Evolutionary conservation across 2,797 vertebrate genomes (phyloP).

Genomic region (Falco naumanni): DNA sequence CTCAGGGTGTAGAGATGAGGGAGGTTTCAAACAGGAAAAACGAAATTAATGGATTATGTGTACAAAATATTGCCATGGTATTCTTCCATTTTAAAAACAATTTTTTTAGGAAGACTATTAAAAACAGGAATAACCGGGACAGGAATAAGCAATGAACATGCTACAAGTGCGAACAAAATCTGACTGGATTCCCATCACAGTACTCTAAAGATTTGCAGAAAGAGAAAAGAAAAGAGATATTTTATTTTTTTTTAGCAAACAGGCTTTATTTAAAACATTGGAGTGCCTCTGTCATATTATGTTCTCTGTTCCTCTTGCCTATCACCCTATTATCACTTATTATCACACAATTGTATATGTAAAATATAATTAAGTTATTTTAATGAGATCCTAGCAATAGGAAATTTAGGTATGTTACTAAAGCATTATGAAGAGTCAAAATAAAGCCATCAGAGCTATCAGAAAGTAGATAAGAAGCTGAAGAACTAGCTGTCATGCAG

Average conservation of each 20-base stretch:
- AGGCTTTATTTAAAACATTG: background rate
- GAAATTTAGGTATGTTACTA: background rate
- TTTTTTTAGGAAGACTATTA: background rate
- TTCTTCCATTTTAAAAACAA: background rate
- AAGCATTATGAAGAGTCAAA: background rate
- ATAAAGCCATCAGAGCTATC: background rate
- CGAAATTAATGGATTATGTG: background rate
- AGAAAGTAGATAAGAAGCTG: background rate
- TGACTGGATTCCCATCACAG: background rate
- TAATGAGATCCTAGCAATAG: background rate
- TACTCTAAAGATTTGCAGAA: background rate
- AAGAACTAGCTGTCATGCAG: background rate
- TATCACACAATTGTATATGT: background rate
- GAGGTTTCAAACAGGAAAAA: background rate
- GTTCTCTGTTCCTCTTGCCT: background rate
- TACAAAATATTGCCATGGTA: background rate
- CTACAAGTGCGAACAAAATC: constrained; percentile 24
- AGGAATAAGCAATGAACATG: background rate
- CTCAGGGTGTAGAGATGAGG: background rate
- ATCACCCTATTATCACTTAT: background rate
- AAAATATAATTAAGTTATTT: background rate
- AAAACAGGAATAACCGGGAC: background rate
- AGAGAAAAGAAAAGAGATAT: background rate
- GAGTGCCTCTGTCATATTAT: background rate
- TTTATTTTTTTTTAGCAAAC: background rate